phyloP scores from a whole-genome alignment of 2,888 invertebrate species.

The Stictocephala bisonia region DNA sequence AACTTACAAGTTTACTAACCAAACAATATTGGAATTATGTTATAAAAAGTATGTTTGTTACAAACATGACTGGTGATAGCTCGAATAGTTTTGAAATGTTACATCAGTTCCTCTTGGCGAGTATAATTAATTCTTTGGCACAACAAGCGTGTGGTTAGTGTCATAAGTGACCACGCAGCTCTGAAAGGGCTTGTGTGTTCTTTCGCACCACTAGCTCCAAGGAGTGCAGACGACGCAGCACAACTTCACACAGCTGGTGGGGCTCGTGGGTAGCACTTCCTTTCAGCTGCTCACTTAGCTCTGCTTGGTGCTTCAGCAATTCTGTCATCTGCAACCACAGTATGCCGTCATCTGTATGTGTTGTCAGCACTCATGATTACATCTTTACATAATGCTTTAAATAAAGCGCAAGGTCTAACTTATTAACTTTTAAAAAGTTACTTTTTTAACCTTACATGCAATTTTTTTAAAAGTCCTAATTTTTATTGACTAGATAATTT shows the following conservation, averaged over 20 bases:
- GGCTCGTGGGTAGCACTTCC: constrained; percentile 50
- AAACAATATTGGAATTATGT: too few relatives aligned
- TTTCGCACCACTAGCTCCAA: constrained; percentile 54
- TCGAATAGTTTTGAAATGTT: too few relatives aligned
- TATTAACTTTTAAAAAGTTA: not conserved
- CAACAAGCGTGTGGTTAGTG: not conserved
- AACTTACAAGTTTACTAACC: too few relatives aligned
- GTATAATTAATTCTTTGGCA: too few relatives aligned
- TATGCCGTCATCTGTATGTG: too few relatives aligned
- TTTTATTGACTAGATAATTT: too few relatives aligned
- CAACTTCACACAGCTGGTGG: constrained; percentile 55
- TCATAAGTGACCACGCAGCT: constrained; percentile 24
- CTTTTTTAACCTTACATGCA: not conserved
- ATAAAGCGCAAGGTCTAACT: not conserved
- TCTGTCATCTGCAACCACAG: constrained; percentile 56
- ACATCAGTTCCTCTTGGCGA: too few relatives aligned
- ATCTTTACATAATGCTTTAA: not conserved
- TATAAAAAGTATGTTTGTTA: too few relatives aligned
- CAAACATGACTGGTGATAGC: too few relatives aligned
- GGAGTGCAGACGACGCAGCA: constrained; percentile 53
- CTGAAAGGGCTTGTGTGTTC: constrained; percentile 54
- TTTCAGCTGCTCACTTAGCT: constrained; percentile 54
- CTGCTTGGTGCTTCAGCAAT: constrained; percentile 57
- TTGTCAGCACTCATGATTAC: too few relatives aligned
- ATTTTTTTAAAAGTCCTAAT: not conserved